Percentiles rank a stretch among this genome's conserved stretches.
phyloP scores from a whole-genome alignment of 2,888 invertebrate genomes.

The Lepidochitona cinerea region DNA sequence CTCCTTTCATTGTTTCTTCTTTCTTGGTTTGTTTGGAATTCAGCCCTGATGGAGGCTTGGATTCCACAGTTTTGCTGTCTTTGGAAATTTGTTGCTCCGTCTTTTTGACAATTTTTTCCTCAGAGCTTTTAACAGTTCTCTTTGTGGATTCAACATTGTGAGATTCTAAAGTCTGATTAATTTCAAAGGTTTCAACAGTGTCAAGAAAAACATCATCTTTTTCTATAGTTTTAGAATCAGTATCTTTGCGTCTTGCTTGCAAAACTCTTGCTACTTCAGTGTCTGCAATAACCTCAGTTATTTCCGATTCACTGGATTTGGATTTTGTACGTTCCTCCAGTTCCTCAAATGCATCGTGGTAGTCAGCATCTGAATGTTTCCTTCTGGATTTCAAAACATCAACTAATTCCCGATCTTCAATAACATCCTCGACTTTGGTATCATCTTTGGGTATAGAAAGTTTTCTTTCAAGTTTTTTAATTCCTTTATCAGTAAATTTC shows the following conservation, averaged over 20 bases:
- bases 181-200: neutral
- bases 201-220: conserved; percentile 18
- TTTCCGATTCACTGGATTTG: neutral
- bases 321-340: neutral
- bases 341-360: neutral
- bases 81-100: neutral
- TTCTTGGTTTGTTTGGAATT: neutral
- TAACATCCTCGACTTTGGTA: conserved; percentile 35
- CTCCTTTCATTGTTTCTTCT: conserved; percentile 11
- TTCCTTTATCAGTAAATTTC: neutral
- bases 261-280: conserved; percentile 43
- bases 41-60: neutral
- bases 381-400: conserved; percentile 41
- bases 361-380: conserved; percentile 40
- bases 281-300: conserved; percentile 29
- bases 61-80: neutral
- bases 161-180: neutral
- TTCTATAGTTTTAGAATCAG: conserved; percentile 26
- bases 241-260: conserved; percentile 44
- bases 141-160: conserved; percentile 28
- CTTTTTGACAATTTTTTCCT: neutral
- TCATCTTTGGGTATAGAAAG: conserved; percentile 24
- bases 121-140: conserved; percentile 1
- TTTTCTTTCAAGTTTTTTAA: conserved; percentile 22
- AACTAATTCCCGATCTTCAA: conserved; percentile 44